A percentile compares a stretch with the other conserved stretches of the same genome.
These are phyloP conservation scores for Ceratina japonica DNA, from an alignment of 1,140 invertebrate species.

Conservation along the genomic window DNA sequence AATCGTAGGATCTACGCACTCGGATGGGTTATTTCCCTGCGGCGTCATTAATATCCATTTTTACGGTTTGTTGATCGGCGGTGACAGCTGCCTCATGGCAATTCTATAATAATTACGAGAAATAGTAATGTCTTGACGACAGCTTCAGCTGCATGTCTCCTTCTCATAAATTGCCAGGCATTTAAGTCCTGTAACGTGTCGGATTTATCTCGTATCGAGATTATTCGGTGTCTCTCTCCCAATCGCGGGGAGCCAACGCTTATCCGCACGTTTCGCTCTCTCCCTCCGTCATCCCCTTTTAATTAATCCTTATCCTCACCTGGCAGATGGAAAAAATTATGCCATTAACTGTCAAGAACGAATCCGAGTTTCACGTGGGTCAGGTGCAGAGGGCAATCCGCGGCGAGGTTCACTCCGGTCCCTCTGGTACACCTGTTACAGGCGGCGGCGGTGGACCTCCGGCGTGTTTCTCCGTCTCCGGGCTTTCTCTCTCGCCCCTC, in stretches of 20 bases:
- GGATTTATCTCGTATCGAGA: slow-evolving; percentile 4
- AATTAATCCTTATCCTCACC: slow-evolving; percentile 49
- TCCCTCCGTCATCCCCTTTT: background rate
- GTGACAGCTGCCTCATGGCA: slow-evolving; percentile 22
- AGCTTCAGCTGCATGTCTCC: background rate
- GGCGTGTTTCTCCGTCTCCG: slow-evolving; percentile 16
- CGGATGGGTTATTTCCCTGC: background rate
- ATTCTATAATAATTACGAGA: background rate
- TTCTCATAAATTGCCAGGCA: background rate
- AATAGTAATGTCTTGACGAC: background rate
- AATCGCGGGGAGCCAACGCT: background rate
- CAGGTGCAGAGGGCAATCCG: slow-evolving; percentile 37
- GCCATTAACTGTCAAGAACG: slow-evolving; percentile 48
- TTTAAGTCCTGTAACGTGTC: background rate
- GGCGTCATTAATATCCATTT: background rate
- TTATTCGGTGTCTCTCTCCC: background rate
- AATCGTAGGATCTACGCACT: background rate
- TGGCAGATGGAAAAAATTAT: slow-evolving; percentile 29
- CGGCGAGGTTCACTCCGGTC: slow-evolving; percentile 11
- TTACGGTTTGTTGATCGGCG: background rate
- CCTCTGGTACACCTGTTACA: slow-evolving; percentile 49
- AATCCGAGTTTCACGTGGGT: slow-evolving; percentile 33
- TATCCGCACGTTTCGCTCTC: background rate
- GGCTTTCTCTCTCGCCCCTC: slow-evolving; percentile 28
- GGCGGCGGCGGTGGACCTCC: slow-evolving; percentile 12